Base-by-base conservation (phyloP, 2,888 invertebrate species). In the Slavum lentiscoides region DNA sequence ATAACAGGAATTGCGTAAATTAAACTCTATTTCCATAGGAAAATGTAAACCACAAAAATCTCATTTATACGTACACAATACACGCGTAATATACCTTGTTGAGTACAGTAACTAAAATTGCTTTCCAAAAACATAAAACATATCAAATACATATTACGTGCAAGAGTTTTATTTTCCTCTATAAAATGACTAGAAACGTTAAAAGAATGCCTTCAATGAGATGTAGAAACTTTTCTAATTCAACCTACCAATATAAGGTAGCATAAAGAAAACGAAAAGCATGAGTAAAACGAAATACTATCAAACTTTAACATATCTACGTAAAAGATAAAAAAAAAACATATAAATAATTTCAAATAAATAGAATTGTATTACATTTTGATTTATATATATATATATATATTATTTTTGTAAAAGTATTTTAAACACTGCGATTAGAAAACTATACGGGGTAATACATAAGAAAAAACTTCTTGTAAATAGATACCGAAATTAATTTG, bases 101-200 rank as follows among this genome's bases (percentile, higher is more conserved):
- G 21, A 43, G 17, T 70, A 58, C 73, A 23, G 17, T 11, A 11
- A 30, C 64, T 55, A 55, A 74, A 37, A 55, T 74, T 55, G 17
- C 74, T 66, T 66, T 39, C 15, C 74, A 15, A 74, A 74, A 74
- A 64, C 53, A 30, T 64, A 30, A 30, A 64, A 43, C 15, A 53
- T 53, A 21, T 74, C 70, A 59, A 21, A 39, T 15, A 59, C 2
- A 30, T 72, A 58, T 72, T 70, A 72, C 58, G 58, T 21, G 37
- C n/a, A 9, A 21, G 13, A 58, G 58, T 59, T 70, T 15, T 53
- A 37, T 37, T 55, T 23, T 19, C 37, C 53, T 37, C 19, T 30
- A 37, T 53, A 64, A 30, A 53, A 61, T 74, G 8, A 74, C n/a
- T 19, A 21, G 17, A 58, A 23, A 23, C 19, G 39, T 66, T 6